Conservation (phyloP, 2,113 vertebrate genomes). For the Sapajus apella region DNA sequence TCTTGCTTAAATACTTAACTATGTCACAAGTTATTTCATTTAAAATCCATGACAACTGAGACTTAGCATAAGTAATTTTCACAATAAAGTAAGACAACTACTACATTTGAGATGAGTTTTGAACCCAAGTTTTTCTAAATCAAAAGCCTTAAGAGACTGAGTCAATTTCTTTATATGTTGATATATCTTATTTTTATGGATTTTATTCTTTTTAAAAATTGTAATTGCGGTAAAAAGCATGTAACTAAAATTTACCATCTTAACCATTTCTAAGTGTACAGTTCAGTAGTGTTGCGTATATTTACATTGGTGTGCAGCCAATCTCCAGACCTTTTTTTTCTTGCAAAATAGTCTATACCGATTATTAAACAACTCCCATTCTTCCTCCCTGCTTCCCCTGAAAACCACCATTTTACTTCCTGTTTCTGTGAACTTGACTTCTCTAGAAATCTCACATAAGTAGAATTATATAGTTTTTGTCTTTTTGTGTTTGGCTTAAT, state of each 20-base stretch:
- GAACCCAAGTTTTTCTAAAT: background rate
- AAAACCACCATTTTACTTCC: background rate
- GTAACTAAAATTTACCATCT: background rate
- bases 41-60: background rate
- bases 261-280: background rate
- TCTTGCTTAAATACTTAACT: slow-evolving; percentile 18
- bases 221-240: background rate
- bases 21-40: background rate
- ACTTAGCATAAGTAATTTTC: slow-evolving; percentile 39
- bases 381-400: background rate
- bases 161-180: slow-evolving; percentile 19
- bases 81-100: background rate
- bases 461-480: background rate
- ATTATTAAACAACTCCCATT: background rate
- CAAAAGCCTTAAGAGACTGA: background rate
- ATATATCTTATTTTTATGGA: slow-evolving; percentile 2
- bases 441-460: background rate
- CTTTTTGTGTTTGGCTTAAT: background rate
- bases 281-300: background rate
- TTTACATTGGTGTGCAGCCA: background rate
- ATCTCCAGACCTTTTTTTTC: background rate
- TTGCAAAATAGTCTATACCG: background rate
- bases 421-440: slow-evolving; percentile 35
- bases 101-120: background rate
- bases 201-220: background rate